Base-by-base conservation (phyloP, 2,888 invertebrate genomes). In the Syritta pipiens region DNA sequence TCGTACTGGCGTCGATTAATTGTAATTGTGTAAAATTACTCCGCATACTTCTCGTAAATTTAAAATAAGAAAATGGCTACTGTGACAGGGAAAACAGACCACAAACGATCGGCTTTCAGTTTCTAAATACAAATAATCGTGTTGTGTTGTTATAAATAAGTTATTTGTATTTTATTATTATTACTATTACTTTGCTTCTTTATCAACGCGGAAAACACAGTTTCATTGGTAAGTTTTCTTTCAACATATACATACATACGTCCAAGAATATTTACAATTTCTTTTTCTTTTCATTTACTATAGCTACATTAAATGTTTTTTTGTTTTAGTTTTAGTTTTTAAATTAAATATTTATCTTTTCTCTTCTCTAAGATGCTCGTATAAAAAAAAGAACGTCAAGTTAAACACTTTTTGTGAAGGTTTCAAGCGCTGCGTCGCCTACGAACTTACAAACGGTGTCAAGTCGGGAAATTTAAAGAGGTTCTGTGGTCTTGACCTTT, bases 401-500 rank as follows among this genome's bases (percentile, higher is more conserved):
- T n/a, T 7, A n/a, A 12, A n/a, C 2, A 4, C 14, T 19, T 7
- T 26, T 30, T 10, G 14, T 5, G n/a, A 24, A 22, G 1, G 6
- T 17, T 32, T 42, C 6, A n/a, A n/a, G 3, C 35, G 12, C 3
- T 20, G 14, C 6, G 19, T 5, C 12, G 10, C 14, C 65, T 79
- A 84, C 69, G 87, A 82, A 24, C 87, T 87, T 62, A 87, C 86
- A 79, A 86, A 87, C 9, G 93, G 93, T 76, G 94, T 91, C 55
- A 95, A 90, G 89, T 95, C 95, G 0, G 95, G 95, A 85, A 95
- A 92, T 86, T 94, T 94, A 88, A 95, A 87, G 3, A 92, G 88
- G 74, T 86, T 86, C 46, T 90, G 85, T 0, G 90, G 89, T n/a
- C 89, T 84, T 2, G 88, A 87, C n/a, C 87, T 83, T 65, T 89